Base-by-base conservation (phyloP, 2,888 invertebrate species). In the Brachylomia viminalis region DNA sequence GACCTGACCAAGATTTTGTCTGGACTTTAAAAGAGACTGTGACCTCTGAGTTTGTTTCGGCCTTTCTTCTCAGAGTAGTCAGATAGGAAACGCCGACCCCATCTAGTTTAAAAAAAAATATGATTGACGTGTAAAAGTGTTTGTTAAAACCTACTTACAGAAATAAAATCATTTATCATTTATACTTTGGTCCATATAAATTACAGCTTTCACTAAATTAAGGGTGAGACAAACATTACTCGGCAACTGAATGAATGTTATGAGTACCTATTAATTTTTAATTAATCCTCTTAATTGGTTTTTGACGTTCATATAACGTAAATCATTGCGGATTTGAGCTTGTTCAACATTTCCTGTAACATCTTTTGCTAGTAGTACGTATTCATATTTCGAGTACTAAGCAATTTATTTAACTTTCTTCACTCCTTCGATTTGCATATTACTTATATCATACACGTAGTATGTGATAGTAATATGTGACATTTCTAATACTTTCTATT, bases 121-220 rank as follows among this genome's bases (percentile, higher is more conserved):
- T n/a, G n/a, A n/a, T n/a, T n/a, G n/a, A n/a, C n/a, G n/a, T n/a
- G n/a, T n/a, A n/a, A n/a, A n/a, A n/a, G n/a, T n/a, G n/a, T n/a
- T n/a, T n/a, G n/a, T n/a, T n/a, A n/a, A n/a, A n/a, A n/a, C n/a
- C n/a, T n/a, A n/a, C n/a, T n/a, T n/a, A n/a, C n/a, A n/a, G n/a
- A n/a, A n/a, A n/a, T n/a, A n/a, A n/a, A n/a, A n/a, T n/a, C n/a
- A n/a, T n/a, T n/a, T n/a, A n/a, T n/a, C n/a, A n/a, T n/a, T n/a
- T n/a, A n/a, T 67, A 76, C 70, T 84, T 86, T 84, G 79, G 75
- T 76, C 74, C 66, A 85, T 82, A 79, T 77, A n/a, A n/a, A 75
- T 78, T 76, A 76, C 42, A 76, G 67, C 82, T 86, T 87, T 86
- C 86, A 69, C 86, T 58, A 64, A 82, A 86, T 78, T 77, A 77